These are phyloP conservation scores for Ophioninae sp. DNA, from an alignment of 2,888 invertebrate species.

Conservation along the genomic window DNA sequence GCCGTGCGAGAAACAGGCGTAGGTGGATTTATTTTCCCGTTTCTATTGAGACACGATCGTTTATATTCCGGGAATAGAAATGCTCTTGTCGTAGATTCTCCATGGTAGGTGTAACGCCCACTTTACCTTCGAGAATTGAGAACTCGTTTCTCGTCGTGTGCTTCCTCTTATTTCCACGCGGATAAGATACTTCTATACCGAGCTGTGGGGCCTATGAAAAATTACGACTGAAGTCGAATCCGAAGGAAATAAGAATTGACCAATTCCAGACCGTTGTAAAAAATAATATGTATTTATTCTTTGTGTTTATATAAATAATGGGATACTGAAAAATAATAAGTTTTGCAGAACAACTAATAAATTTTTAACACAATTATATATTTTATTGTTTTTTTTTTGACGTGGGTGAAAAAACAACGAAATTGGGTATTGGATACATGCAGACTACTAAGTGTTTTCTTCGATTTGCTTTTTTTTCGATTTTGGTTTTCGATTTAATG, in stretches of 20 bases:
- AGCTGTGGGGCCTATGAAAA: conserved; percentile 44
- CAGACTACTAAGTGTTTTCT: too few species aligned
- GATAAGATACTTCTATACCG: conserved; percentile 30
- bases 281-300: conserved; percentile 54
- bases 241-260: conserved; percentile 30
- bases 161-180: conserved; percentile 32
- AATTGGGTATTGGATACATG: too few species aligned
- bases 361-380: too few species aligned
- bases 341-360: too few species aligned
- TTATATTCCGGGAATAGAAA: conserved; percentile 75
- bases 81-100: conserved; percentile 61
- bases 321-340: neutral
- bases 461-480: too few species aligned
- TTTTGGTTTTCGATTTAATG: too few species aligned
- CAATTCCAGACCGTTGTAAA: neutral
- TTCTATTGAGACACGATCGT: conserved; percentile 74
- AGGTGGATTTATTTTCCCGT: conserved; percentile 75
- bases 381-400: too few species aligned
- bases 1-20: conserved; percentile 61
- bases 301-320: conserved; percentile 1
- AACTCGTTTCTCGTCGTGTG: conserved; percentile 38
- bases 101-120: conserved; percentile 30
- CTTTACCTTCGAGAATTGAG: conserved; percentile 52
- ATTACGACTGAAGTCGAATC: conserved; percentile 35
- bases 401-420: too few species aligned